phyloP scores from a whole-genome alignment of 2,113 vertebrate genomes.

The Procavia capensis region DNA sequence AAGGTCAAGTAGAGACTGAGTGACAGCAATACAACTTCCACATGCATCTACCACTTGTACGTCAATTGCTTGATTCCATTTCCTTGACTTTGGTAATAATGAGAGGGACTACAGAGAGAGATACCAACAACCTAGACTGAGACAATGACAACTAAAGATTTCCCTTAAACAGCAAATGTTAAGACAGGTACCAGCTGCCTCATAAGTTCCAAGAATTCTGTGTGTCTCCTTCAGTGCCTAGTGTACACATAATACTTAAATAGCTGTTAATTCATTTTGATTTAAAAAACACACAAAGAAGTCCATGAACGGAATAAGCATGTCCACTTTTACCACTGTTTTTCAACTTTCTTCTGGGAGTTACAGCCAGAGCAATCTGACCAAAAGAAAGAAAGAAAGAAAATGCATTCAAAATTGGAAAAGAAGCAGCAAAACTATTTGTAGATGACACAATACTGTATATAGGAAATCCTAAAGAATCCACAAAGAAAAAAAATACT shows the following conservation, averaged over 20 bases:
- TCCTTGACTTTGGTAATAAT: not conserved
- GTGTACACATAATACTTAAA: not conserved
- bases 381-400: too few species aligned
- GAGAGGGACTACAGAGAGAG: not conserved
- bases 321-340: too few species aligned
- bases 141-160: not conserved
- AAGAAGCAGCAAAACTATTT: too few species aligned
- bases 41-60: not conserved
- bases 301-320: too few species aligned
- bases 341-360: too few species aligned
- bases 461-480: too few species aligned
- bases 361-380: too few species aligned
- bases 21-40: not conserved
- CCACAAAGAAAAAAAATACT: too few species aligned
- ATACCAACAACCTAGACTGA: not conserved
- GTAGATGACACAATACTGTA: too few species aligned
- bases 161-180: not conserved
- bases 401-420: too few species aligned
- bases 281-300: not conserved
- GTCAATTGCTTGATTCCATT: not conserved
- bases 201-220: not conserved
- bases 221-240: not conserved
- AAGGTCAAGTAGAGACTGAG: not conserved
- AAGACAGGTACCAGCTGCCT: not conserved
- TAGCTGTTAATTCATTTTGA: conserved; percentile 2